Evolutionary conservation across 35 echinoderm and acorn worm genomes (phyloP), one percentile per base, ranked within the genome.

Genomic region (Ophiothrix spiculata): DNA sequence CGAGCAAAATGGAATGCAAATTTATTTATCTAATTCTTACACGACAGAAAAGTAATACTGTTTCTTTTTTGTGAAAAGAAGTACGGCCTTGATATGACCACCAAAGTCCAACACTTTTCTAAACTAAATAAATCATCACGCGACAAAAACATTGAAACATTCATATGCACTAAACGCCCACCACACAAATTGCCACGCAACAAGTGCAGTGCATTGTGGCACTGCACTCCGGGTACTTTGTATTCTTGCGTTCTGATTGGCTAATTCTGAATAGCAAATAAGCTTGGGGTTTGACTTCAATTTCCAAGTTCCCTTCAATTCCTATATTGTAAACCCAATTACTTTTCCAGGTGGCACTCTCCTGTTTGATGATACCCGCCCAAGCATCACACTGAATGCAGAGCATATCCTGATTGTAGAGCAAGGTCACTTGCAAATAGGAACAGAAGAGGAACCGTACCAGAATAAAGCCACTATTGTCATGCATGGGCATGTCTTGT

Each of bases 381-480:
- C 76, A 11, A 88, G 93, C 56, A 84, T 97, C 56, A 91, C 93
- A 39, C 85, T 97, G 13, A 87, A 97, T 40, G 84, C 95, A 8
- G 95, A 97, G 80, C 87, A 97, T 85, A 92, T 97, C 78, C 79
- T 97, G 25, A 89, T 97, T 16, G 86, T 89, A 0, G 95, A 97
- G 33, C 91, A 84, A 73, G 95, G 95, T 84, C 81, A 56, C 32
- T 82, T 97, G 40, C 88, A 93, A 29, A 85, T 97, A 1, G 95
- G 95, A 23, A 97, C 95, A 0, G 91, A 97, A 64, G 91, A 93
- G 4, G 95, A 93, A 82, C 95, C 91, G 21, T 97, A 93, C 88
- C 91, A 97, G 78, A 91, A 97, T 33, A 42, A 97, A 64, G 95
- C 91, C 23, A 97, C 86, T 39, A 93, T 97, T 45, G 88, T 92